phyloP scores from a whole-genome alignment of 2,888 invertebrate species.

The Volucella zonaria region DNA sequence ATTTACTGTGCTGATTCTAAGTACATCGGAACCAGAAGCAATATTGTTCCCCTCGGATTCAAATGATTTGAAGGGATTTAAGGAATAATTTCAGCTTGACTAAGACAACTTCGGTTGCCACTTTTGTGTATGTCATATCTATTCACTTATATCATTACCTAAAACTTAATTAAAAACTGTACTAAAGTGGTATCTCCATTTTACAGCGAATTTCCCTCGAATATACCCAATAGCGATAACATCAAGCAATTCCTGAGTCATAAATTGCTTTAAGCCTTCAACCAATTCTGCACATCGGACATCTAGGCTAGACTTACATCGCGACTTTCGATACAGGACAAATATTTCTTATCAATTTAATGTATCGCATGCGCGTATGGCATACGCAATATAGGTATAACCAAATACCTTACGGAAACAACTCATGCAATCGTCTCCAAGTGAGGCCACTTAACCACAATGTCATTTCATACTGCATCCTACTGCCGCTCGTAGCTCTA shows the following conservation, averaged over 20 bases:
- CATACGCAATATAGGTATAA: not conserved
- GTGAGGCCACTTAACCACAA: conserved; percentile 56
- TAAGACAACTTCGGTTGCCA: too few relatives aligned
- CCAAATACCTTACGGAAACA: conserved; percentile 17
- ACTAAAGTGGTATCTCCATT: not conserved
- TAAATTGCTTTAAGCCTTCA: conserved; percentile 23
- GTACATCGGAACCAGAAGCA: too few relatives aligned
- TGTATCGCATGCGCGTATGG: conserved; percentile 28
- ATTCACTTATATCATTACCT: too few relatives aligned
- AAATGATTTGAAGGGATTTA: too few relatives aligned
- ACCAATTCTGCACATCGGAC: not conserved
- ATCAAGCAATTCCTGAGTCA: conserved; percentile 6
- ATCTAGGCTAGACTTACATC: conserved; percentile 13
- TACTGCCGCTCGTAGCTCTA: not conserved
- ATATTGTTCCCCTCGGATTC: too few relatives aligned
- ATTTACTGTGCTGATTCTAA: too few relatives aligned
- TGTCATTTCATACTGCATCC: conserved; percentile 20
- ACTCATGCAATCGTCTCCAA: conserved; percentile 56
- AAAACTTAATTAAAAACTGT: too few relatives aligned
- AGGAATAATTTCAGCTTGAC: too few relatives aligned
- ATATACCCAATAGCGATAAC: conserved; percentile 6
- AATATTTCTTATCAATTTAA: conserved; percentile 45
- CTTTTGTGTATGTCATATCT: too few relatives aligned
- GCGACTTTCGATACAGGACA: not conserved
- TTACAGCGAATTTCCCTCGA: not conserved